Conservation (phyloP, 1,140 invertebrate species). For the Drosophila asahinai region DNA sequence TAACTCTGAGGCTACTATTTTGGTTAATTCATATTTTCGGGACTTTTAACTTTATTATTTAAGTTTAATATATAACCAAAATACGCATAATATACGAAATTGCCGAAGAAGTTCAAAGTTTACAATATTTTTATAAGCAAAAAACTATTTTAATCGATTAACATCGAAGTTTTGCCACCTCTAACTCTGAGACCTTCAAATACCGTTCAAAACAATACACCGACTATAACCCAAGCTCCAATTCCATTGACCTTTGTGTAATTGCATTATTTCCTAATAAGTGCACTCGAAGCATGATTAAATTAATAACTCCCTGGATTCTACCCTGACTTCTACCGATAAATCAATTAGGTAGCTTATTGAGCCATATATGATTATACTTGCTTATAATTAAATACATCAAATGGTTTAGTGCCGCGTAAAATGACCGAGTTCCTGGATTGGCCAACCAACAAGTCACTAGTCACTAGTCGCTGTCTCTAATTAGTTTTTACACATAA, state of each 20-base stretch:
- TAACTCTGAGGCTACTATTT: too few species aligned
- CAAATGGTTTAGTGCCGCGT: conserved; percentile 21
- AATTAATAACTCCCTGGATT: conserved; percentile 4
- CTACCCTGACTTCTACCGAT: not conserved
- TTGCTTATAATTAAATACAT: conserved; percentile 15
- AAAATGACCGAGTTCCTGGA: conserved; percentile 21
- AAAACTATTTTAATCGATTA: not conserved
- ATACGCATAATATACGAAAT: too few species aligned
- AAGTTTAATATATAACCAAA: too few species aligned
- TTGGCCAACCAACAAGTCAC: conserved; percentile 6
- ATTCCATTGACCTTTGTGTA: not conserved
- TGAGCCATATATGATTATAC: conserved; percentile 1
- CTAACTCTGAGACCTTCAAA: not conserved
- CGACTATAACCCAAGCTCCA: not conserved
- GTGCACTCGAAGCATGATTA: not conserved
- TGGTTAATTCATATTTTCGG: too few species aligned
- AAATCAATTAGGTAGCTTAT: conserved; percentile 6
- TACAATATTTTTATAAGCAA: too few species aligned
- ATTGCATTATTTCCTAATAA: conserved; percentile 4
- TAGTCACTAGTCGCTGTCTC: not conserved
- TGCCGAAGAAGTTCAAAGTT: too few species aligned
- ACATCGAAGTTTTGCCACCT: not conserved
- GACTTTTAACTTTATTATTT: too few species aligned
- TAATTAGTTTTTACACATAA: conserved; percentile 16
- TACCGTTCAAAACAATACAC: not conserved